These are phyloP conservation scores for Irena cyanogastra DNA, from an alignment of 2,113 vertebrate genomes.

Conservation along the genomic window DNA sequence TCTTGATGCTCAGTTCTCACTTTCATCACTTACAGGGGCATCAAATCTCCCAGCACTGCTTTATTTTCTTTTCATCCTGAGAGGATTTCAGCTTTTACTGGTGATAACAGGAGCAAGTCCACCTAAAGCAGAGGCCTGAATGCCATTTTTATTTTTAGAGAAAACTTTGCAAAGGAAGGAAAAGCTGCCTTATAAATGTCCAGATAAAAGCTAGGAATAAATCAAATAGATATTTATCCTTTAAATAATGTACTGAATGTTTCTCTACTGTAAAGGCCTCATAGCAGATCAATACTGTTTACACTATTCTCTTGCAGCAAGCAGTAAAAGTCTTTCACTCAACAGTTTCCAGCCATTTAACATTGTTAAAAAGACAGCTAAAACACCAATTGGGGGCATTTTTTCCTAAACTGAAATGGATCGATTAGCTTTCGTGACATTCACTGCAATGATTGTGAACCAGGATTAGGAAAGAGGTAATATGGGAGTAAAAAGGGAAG, in stretches of 20 bases:
- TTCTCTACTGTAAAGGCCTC: slow-evolving; percentile 53
- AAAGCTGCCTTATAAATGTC: not conserved
- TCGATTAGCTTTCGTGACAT: slow-evolving; percentile 40
- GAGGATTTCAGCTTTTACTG: slow-evolving; percentile 13
- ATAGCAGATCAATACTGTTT: slow-evolving; percentile 70
- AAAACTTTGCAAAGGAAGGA: slow-evolving; percentile 3
- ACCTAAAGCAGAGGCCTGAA: not conserved
- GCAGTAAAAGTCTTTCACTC: slow-evolving; percentile 56
- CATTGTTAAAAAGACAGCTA: slow-evolving; percentile 61
- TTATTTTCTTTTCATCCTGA: not conserved
- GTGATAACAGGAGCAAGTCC: slow-evolving; percentile 2
- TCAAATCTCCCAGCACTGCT: not conserved
- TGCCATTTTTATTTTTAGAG: slow-evolving; percentile 9
- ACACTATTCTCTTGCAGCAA: slow-evolving; percentile 53
- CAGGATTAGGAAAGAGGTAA: not conserved
- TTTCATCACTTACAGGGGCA: not conserved
- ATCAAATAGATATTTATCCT: slow-evolving; percentile 63
- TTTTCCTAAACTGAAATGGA: slow-evolving; percentile 57
- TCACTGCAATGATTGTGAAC: not conserved
- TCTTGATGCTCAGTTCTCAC: not conserved
- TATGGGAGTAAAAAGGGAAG: not conserved
- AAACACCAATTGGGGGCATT: slow-evolving; percentile 48
- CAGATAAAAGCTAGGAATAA: slow-evolving; percentile 43
- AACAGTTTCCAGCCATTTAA: slow-evolving; percentile 64
- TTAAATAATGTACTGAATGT: slow-evolving; percentile 59